Evolutionary conservation across 2,888 invertebrate species (phyloP).

Genomic region (Ophion costatus): DNA sequence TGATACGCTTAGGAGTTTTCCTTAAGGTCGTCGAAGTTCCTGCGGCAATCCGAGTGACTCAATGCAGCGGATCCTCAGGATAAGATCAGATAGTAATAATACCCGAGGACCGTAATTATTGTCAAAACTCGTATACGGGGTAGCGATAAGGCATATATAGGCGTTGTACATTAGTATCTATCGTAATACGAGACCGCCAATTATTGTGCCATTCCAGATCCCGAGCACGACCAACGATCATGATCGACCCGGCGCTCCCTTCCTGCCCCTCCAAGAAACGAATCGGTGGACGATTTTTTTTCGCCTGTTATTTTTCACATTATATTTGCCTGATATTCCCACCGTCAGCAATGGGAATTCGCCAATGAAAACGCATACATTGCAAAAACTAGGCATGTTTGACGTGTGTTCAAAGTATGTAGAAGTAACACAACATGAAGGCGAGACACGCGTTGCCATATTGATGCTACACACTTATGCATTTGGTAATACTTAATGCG

Average conservation of each 20-base stretch:
- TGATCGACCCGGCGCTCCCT: neutral
- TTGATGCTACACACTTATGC: too few relatives aligned
- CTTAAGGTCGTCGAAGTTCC: slow-evolving; percentile 51
- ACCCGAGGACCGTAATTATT: slow-evolving; percentile 68
- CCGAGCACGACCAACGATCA: slow-evolving; percentile 8
- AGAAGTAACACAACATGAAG: too few relatives aligned
- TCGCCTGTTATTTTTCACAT: neutral
- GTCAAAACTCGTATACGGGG: slow-evolving; percentile 50
- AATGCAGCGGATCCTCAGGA: slow-evolving; percentile 49
- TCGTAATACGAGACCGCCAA: slow-evolving; percentile 21
- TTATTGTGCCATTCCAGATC: slow-evolving; percentile 27
- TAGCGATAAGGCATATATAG: slow-evolving; percentile 38
- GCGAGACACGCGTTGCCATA: too few relatives aligned
- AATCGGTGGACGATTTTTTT: neutral
- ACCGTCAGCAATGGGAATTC: neutral
- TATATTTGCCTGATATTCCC: too few relatives aligned
- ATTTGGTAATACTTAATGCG: too few relatives aligned
- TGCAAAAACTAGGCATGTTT: too few relatives aligned
- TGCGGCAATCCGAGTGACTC: slow-evolving; percentile 47
- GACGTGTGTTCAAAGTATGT: too few relatives aligned
- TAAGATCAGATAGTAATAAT: slow-evolving; percentile 65
- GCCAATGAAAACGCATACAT: neutral
- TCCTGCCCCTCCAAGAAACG: neutral
- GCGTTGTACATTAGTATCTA: neutral
- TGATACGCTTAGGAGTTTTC: slow-evolving; percentile 32